Evolutionary conservation across 2,113 vertebrate species (phyloP), one percentile per base, ranked within the genome.

Genomic region (Sceloporus tristichus): DNA sequence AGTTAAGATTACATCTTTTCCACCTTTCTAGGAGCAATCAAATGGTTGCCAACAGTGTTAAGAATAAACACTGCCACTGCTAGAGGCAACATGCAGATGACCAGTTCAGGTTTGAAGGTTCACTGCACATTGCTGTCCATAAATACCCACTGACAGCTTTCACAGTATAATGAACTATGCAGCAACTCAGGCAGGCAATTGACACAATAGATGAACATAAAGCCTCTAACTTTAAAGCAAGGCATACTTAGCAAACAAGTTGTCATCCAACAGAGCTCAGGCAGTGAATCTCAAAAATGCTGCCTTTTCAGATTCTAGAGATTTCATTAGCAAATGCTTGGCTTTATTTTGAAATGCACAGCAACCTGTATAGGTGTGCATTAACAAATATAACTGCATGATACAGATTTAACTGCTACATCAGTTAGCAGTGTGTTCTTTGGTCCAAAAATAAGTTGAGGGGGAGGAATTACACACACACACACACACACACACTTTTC

Each of bases 21-120:
- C 56, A 29, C 27, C 75, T 40, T 95, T 94, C 93, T 93, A 75
- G 88, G 89, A 94, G 90, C 86, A 96, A 96, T 96, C 96, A 96
- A 96, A 95, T 89, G 18, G 90, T 92, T 94, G 94, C 92, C 95
- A 91, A 92, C 92, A 86, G 86, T 87, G 90, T 93, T 94, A 92
- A 93, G 94, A 91, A 94, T 94, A 95, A 96, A 96, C 93, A 96
- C 81, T 94, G 90, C 92, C 94, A 87, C 85, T 94, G 93, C 90
- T 94, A 93, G 75, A 92, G 93, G 92, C 90, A 91, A 95, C 5
- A 91, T 90, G 94, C 93, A 94, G 96, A 96, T 95, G 93, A 95
- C 95, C 95, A 94, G 95, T 94, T 96, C 94, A 96, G 95, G 96
- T 96, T 97, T 95, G 96, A 96, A 90, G 96, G 97, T 97, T 97